Evolutionary conservation across 2,113 vertebrate genomes (phyloP).

Genomic region (Grammomys surdaster): DNA sequence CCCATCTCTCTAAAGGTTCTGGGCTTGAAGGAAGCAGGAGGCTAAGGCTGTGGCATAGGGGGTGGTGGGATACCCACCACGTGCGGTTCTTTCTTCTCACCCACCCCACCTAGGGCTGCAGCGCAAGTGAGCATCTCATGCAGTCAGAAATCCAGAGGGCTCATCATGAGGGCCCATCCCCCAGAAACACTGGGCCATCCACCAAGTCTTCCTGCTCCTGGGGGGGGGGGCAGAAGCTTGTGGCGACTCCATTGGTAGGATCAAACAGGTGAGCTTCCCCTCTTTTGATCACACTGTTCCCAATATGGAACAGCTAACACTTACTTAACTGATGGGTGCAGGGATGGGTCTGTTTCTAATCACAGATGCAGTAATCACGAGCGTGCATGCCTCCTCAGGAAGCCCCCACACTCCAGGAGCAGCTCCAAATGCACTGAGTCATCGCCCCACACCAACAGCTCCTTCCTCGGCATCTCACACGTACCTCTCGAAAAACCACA

Average conservation of each 20-base stretch:
- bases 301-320: slow-evolving; percentile 43
- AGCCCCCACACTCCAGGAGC: slow-evolving; percentile 79
- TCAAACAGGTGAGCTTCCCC: slow-evolving; percentile 2
- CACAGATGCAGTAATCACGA: slow-evolving; percentile 74
- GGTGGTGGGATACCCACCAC: neutral
- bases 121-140: neutral
- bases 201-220: neutral
- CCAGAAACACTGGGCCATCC: neutral
- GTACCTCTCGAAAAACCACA: slow-evolving; percentile 74
- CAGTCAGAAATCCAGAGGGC: neutral
- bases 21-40: neutral
- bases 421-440: slow-evolving; percentile 70
- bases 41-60: neutral
- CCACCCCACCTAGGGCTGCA: neutral
- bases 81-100: neutral
- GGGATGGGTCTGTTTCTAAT: slow-evolving; percentile 58
- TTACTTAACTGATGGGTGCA: slow-evolving; percentile 68
- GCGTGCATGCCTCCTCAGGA: slow-evolving; percentile 72
- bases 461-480: neutral
- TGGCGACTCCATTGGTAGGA: neutral
- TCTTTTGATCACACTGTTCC: slow-evolving; percentile 15
- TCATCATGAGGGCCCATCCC: neutral
- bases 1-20: slow-evolving; percentile 29
- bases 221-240: neutral
- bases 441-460: slow-evolving; percentile 39